Base-by-base conservation (phyloP, 1,140 invertebrate genomes). In the Triops longicaudatus region DNA sequence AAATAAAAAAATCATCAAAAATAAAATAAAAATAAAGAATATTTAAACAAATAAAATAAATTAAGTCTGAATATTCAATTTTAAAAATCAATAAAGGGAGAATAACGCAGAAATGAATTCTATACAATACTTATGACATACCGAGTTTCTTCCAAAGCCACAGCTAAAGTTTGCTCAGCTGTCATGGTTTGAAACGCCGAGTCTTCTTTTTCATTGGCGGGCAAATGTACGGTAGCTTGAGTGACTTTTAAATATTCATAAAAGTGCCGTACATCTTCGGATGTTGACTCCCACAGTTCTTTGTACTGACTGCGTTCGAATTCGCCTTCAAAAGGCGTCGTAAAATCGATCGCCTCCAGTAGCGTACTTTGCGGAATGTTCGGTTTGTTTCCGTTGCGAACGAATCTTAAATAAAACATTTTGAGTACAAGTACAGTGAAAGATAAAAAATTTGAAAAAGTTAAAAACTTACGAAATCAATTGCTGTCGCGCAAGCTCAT, bases 121-220 rank as follows among this genome's bases (percentile, higher is more conserved):
- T 63, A 3, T 63, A 6, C 17, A 6, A 6, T 63, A 22, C 6
- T 14, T 12, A n/a, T 63, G 14, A 22, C 22, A 7, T 63, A 63
- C 50, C 50, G 14, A 22, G 50, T 63, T 63, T 63, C 50, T 63
- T 63, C 50, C 22, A 63, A 63, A n/a, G 50, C 50, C 14, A 63
- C 50, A n/a, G 50, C 50, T 17, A 63, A 63, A 63, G 50, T 63
- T n/a, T 63, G 50, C 50, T 63, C 50, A 63, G 50, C 50, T 63
- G 50, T 63, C 50, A 63, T 63, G 9, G 50, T 63, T 63, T n/a
- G 22, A 14, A 63, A 63, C 22, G 50, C 50, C 5, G 50, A 63
- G 22, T 63, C 50, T 22, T 63, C 50, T 22, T 63, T 63, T 17
- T 17, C 17, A 2, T 63, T 63, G 2, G 6, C 50, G 5, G 50